Evolutionary conservation across 1,140 invertebrate genomes (phyloP).

Genomic region (Tetraneura akinire): DNA sequence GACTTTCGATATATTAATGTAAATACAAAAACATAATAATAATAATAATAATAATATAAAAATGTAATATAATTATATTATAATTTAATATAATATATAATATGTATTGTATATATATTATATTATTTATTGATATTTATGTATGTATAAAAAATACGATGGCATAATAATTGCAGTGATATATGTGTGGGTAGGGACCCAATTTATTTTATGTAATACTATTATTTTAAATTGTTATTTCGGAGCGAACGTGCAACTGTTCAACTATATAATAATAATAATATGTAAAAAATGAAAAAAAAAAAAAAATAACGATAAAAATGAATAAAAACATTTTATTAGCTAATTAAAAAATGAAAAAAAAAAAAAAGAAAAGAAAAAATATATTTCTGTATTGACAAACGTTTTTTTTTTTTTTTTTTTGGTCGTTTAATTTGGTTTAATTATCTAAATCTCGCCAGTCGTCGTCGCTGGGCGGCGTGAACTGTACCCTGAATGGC

Average conservation of each 20-base stretch:
- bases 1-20: constrained; percentile 3
- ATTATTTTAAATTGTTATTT: constrained; percentile 48
- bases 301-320: constrained; percentile 31
- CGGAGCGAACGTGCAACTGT: constrained; percentile 20
- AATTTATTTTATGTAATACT: constrained; percentile 51
- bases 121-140: too few relatives aligned
- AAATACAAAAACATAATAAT: constrained; percentile 34
- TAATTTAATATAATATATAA: too few relatives aligned
- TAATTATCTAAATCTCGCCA: constrained; percentile 44
- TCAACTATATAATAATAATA: too few relatives aligned
- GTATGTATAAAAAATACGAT: constrained; percentile 36
- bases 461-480: constrained; percentile 36
- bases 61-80: constrained; percentile 31
- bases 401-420: too few relatives aligned
- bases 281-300: constrained; percentile 18
- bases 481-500: neutral
- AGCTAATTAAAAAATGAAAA: constrained; percentile 52
- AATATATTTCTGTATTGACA: constrained; percentile 47
- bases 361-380: too few relatives aligned
- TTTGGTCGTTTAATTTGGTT: constrained; percentile 15
- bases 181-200: constrained; percentile 49
- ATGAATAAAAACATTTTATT: constrained; percentile 49
- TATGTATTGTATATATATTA: too few relatives aligned
- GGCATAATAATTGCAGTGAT: constrained; percentile 48
- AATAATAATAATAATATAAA: neutral